Evolutionary conservation across 1,140 invertebrate genomes (phyloP), one percentile per base, ranked within the genome.

Genomic region (Brachionus rubens): DNA sequence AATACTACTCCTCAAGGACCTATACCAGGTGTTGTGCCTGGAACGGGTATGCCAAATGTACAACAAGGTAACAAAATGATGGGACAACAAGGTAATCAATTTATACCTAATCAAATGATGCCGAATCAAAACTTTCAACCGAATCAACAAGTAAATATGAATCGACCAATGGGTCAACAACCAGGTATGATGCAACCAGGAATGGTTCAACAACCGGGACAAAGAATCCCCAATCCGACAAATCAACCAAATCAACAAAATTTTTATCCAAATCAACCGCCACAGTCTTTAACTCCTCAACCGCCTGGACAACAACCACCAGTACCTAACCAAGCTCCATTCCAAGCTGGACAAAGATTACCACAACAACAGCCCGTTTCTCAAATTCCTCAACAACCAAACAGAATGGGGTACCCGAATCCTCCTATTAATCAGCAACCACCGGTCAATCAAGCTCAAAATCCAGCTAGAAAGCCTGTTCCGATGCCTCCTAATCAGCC

Each of bases 181-280:
- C 54, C 26, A n/a, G 19, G 30, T 9, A 59, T 59, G n/a, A 59
- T 59, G 40, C 59, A 65, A 36, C 40, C 40, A 14, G 41, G 41
- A 10, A 65, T 65, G 33, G 21, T 10, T 10, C 36, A 65, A 28
- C 40, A 41, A 43, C 24, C 41, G n/a, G 21, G 12, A 5, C 33
- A 36, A 36, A 36, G 33, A 36, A 36, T 36, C 9, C 33, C 33
- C n/a, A n/a, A n/a, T n/a, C n/a, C n/a, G n/a, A n/a, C n/a, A 41
- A 41, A 7, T 46, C 59, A 24, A 65, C 5, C 36, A 43, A 65
- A 65, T 46, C 59, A 54, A 28, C 50, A 65, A 65, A 16, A 43
- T 26, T 65, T 40, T 26, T 65, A 43, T 65, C 59, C 26, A 62
- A 36, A 7, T 40, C 56, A 62, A 62, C 16, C 14, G 21, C 59